Percentiles rank a stretch among this genome's conserved stretches.
Evolutionary conservation across 2,113 vertebrate genomes (phyloP).

Genomic region (Nycticryphes semicollaris): DNA sequence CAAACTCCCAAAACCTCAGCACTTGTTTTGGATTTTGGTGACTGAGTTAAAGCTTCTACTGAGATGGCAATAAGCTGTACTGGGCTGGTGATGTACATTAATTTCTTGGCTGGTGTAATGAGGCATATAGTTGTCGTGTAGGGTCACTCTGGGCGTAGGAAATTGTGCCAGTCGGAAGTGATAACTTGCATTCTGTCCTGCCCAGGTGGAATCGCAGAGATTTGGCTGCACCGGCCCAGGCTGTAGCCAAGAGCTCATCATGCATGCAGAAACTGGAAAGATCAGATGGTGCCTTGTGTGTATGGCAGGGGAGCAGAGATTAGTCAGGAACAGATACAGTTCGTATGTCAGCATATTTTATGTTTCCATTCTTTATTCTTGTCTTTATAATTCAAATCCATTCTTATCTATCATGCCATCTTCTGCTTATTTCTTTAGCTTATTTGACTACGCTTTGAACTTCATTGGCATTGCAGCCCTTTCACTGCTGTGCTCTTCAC

Average conservation of each 20-base stretch:
- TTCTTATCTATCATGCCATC: not conserved
- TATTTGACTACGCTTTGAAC: not conserved
- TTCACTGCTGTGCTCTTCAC: not conserved
- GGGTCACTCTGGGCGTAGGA: conserved; percentile 46
- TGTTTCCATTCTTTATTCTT: conserved; percentile 22
- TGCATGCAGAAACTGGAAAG: conserved; percentile 32
- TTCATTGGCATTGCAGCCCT: not conserved
- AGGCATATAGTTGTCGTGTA: conserved; percentile 22
- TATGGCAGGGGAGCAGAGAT: conserved; percentile 27
- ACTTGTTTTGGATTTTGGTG: not conserved
- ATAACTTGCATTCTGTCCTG: conserved; percentile 62
- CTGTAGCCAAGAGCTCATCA: conserved; percentile 49
- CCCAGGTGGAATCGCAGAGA: conserved; percentile 46
- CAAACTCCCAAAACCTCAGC: not conserved
- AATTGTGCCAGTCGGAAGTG: conserved; percentile 52
- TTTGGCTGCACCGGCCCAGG: conserved; percentile 18
- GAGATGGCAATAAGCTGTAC: not conserved
- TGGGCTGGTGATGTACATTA: not conserved
- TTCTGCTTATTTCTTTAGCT: not conserved
- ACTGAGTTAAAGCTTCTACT: not conserved
- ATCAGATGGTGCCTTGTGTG: conserved; percentile 52
- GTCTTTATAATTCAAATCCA: not conserved
- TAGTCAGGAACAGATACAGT: not conserved
- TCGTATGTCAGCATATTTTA: not conserved
- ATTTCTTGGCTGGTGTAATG: conserved; percentile 63